Evolutionary conservation across 2,113 vertebrate species (phyloP).

Genomic region (Rhea americana): DNA sequence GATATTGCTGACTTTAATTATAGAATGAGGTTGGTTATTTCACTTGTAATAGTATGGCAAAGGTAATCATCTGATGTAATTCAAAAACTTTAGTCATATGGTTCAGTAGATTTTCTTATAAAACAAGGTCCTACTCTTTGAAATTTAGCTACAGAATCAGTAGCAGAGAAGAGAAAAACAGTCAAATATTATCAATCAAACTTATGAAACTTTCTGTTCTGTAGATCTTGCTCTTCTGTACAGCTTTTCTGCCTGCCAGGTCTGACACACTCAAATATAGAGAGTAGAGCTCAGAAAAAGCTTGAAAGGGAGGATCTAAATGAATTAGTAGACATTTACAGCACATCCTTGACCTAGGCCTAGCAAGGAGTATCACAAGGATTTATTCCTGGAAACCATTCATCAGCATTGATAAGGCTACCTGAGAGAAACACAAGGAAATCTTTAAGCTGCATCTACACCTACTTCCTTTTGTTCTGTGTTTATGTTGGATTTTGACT

Average conservation of each 20-base stretch:
- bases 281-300: not conserved
- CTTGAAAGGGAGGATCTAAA: not conserved
- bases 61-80: not conserved
- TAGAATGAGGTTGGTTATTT: not conserved
- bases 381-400: not conserved
- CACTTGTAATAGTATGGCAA: not conserved
- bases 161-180: not conserved
- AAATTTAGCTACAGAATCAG: not conserved
- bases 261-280: not conserved
- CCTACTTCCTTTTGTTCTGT: not conserved
- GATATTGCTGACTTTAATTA: not conserved
- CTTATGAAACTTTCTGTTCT: not conserved
- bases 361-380: not conserved
- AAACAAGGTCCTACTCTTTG: not conserved
- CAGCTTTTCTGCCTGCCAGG: not conserved
- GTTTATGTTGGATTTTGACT: not conserved
- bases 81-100: fast-evolving
- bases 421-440: not conserved
- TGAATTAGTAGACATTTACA: not conserved
- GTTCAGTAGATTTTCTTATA: not conserved
- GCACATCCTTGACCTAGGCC: not conserved
- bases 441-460: not conserved
- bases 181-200: not conserved
- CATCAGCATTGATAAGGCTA: not conserved
- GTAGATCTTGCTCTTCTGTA: fast-evolving